These are phyloP conservation scores for Agapetus fuscipes DNA, from an alignment of 2,888 invertebrate species.

Conservation along the genomic window DNA sequence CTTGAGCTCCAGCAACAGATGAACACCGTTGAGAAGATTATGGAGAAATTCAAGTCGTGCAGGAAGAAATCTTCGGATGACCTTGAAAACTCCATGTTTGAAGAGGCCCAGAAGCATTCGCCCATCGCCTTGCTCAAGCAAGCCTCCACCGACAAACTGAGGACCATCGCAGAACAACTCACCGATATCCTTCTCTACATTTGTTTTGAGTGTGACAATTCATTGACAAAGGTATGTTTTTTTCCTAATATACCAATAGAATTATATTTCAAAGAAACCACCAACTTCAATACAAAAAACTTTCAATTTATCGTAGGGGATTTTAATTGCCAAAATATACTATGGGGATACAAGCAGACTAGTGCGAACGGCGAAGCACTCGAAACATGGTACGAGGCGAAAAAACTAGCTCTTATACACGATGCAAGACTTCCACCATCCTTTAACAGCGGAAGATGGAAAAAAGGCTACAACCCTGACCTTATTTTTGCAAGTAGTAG, in stretches of 20 bases:
- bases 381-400: too few species aligned
- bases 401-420: too few species aligned
- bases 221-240: slow-evolving; percentile 6
- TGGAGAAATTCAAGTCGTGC: slow-evolving; percentile 60
- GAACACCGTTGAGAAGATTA: slow-evolving; percentile 70
- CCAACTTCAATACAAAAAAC: too few species aligned
- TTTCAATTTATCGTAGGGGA: too few species aligned
- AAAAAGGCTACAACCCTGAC: too few species aligned
- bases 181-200: slow-evolving; percentile 71
- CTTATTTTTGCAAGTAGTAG: too few species aligned
- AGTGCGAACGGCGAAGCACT: too few species aligned
- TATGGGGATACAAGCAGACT: too few species aligned
- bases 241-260: background rate
- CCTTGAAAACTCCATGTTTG: slow-evolving; percentile 3
- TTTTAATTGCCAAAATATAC: too few species aligned
- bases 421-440: too few species aligned
- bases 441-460: too few species aligned
- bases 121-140: slow-evolving; percentile 42
- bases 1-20: slow-evolving; percentile 82
- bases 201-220: slow-evolving; percentile 45
- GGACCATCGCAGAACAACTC: slow-evolving; percentile 71
- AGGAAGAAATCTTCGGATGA: slow-evolving; percentile 30
- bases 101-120: slow-evolving; percentile 25
- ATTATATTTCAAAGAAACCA: too few species aligned
- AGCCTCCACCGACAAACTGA: slow-evolving; percentile 74